Base-by-base conservation (phyloP, 2,797 vertebrate genomes). In the Glossophaga mutica region DNA sequence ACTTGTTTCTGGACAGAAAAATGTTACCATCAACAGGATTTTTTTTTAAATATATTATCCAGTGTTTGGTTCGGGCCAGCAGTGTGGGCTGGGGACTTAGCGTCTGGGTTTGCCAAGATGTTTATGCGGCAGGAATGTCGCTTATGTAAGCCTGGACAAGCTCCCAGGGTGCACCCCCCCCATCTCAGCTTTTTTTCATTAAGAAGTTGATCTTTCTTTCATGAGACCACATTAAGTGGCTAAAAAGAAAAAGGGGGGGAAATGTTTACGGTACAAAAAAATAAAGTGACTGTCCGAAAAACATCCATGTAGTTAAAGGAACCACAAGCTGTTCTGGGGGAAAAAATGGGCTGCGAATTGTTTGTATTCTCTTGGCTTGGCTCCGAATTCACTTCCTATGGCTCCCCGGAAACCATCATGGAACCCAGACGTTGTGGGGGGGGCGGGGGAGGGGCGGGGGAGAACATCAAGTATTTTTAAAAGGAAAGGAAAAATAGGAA, bases 61-160 rank as follows among this genome's bases (percentile, higher is more conserved):
- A 97, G 97, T 92, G 88, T 95, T 97, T 95, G 95, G 97, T 94
- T 76, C 91, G 97, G 97, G 97, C 98, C 98, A 98, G 97, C 97
- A 71, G 96, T 97, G 97, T 97, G 98, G 98, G 98, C 96, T 95
- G 96, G 94, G 97, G 94, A 93, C 87, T 97, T 70, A 57, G 92
- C 9, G 87, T 97, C 79, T 18, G 94, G 82, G 93, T 98, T 96
- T 98, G 98, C 98, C 98, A 98, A 98, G 97, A 98, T 98, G 97
- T 98, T 98, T 98, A 98, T 97, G 97, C 95, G 97, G 97, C 94
- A 98, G 94, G 98, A 98, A 98, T 98, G 98, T 97, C 97, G 96
- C 98, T 98, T 98, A 98, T 97, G 98, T 98, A 98, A 98, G 98
- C 98, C 97, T 98, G 98, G 98, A 98, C 97, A 96, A 82, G 97